phyloP scores from a whole-genome alignment of 1,140 invertebrate species.

The Calephelis virginiensis region DNA sequence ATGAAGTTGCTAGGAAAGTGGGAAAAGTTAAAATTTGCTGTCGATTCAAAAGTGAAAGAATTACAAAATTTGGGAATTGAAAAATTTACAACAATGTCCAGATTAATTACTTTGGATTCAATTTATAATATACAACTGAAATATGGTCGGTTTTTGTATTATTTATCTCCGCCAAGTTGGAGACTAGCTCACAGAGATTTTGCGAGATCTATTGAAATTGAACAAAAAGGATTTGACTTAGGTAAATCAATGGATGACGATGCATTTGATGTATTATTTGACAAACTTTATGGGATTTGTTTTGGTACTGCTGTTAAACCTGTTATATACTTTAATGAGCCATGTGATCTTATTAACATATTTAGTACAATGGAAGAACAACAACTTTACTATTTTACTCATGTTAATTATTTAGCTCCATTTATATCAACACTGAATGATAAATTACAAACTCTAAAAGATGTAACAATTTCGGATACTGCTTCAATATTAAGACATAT shows the following conservation, averaged over 20 bases:
- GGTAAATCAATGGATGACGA: conserved; percentile 52
- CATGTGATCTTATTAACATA: conserved; percentile 76
- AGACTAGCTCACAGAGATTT: conserved; percentile 67
- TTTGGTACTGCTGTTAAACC: conserved; percentile 57
- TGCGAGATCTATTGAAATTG: conserved; percentile 63
- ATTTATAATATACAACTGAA: conserved; percentile 80
- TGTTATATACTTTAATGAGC: conserved; percentile 79
- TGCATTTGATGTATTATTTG: conserved; percentile 71
- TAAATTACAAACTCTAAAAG: conserved; percentile 42
- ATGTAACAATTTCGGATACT: conserved; percentile 45
- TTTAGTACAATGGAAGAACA: conserved; percentile 81
- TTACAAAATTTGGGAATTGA: conserved; percentile 66
- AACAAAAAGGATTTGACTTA: conserved; percentile 65
- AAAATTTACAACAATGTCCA: conserved; percentile 71
- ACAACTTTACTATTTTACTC: conserved; percentile 56
- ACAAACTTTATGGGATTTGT: conserved; percentile 74
- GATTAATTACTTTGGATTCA: conserved; percentile 80
- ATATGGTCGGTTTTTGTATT: conserved; percentile 83
- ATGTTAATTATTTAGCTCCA: conserved; percentile 47
- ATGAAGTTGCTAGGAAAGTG: conserved; percentile 75
- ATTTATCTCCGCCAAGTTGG: conserved; percentile 80
- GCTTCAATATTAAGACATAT: conserved; percentile 41
- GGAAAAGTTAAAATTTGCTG: conserved; percentile 63
- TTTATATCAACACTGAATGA: conserved; percentile 42
- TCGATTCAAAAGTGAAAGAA: conserved; percentile 64